Base-by-base conservation (phyloP, 2,888 invertebrate genomes). In the Helicoverpa assulta region DNA sequence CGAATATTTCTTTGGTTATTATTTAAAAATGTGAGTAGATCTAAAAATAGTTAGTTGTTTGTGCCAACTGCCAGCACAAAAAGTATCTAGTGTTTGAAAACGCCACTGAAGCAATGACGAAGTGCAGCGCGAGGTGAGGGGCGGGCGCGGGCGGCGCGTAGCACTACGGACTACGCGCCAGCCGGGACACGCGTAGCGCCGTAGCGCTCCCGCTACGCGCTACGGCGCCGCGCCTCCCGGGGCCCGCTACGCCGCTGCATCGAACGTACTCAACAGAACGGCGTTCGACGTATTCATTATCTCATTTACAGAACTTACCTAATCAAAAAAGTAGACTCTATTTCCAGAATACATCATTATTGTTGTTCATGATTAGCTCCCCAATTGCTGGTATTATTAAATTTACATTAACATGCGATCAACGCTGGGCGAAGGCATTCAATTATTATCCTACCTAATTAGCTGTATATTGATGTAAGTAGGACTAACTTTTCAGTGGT, bases 41-140 rank as follows among this genome's bases (percentile, higher is more conserved):
- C 67, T 76, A 76, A 52, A 60, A 76, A 64, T 76, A 76, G 77
- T 63, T 63, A 8, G 53, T 57, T 59, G 47, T 29, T 19, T 57
- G 63, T 56, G 72, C 59, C 72, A 67, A 26, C 37, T 71, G 67
- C 72, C 67, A 60, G 66, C 58, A 19, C 58, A 51, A 59, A 76
- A 56, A 59, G 26, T 26, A 26, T 26, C 26, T 26, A 50, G 64
- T n/a, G 70, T 50, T 29, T 26, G 18, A 52, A 55, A 61, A 60
- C 56, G 37, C 54, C 21, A 53, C 29, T 1, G 26, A 40, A 21
- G 60, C 55, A 52, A n/a, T n/a, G 47, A 18, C 33, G 6, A 19
- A n/a, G 29, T 10, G 52, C 29, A 33, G 37, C 18, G 52, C 43
- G 5, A 43, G 65, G 26, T 19, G 16, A 54, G 26, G 2, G 51